phyloP scores from a whole-genome alignment of 2,797 vertebrate species.

The Parauchenoglanis punctatus region DNA sequence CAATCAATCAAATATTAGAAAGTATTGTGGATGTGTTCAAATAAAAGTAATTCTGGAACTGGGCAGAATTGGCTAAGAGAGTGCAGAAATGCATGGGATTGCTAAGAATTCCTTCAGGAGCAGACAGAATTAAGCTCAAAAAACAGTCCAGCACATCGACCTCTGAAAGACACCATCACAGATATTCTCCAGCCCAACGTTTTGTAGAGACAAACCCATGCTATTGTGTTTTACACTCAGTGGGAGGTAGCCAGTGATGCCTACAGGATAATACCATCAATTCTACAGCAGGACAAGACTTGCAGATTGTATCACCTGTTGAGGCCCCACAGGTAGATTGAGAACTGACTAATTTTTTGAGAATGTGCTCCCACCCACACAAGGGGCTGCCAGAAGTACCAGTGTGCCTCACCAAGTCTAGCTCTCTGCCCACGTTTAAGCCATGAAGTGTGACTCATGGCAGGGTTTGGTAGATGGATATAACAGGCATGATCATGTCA shows the following conservation, averaged over 20 bases:
- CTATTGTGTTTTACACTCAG: conserved; percentile 54
- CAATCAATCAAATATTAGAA: neutral
- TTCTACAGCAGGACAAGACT: conserved; percentile 54
- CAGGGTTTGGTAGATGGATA: conserved; percentile 26
- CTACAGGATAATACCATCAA: conserved; percentile 53
- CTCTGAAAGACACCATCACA: conserved; percentile 32
- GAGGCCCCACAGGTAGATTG: conserved; percentile 54
- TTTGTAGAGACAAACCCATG: conserved; percentile 42
- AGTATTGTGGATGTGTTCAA: neutral
- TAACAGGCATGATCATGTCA: conserved; percentile 9
- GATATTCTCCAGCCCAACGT: conserved; percentile 19
- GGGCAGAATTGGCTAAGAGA: neutral
- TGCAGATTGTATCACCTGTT: conserved; percentile 51
- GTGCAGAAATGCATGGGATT: neutral
- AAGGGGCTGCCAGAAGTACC: conserved; percentile 44
- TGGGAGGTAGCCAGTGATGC: conserved; percentile 43
- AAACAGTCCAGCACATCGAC: conserved; percentile 11
- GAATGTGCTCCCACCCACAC: conserved; percentile 58
- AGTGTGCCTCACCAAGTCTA: conserved; percentile 42
- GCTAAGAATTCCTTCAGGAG: neutral
- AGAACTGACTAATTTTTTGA: conserved; percentile 53
- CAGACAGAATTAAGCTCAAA: neutral
- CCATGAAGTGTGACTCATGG: conserved; percentile 44
- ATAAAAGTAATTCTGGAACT: neutral
- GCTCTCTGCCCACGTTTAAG: neutral